A percentile compares a stretch with the other conserved stretches of the same genome.
These are phyloP conservation scores for Labroides dimidiatus DNA, from an alignment of 2,797 vertebrate genomes.

Conservation along the genomic window DNA sequence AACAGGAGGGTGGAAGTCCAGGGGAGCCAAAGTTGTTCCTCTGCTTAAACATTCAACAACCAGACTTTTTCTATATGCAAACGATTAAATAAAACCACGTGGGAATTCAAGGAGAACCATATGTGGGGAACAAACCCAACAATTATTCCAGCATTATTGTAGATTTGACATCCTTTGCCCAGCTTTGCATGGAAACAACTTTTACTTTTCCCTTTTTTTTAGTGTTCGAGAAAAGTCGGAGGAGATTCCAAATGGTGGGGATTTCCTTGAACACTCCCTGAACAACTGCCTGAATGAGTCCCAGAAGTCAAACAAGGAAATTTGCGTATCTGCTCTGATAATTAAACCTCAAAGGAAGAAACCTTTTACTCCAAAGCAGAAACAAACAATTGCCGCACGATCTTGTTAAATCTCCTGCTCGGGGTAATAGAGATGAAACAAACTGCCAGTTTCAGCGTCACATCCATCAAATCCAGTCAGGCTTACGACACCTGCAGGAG, in stretches of 20 bases:
- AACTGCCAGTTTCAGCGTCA: constrained; percentile 56
- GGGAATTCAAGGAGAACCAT: constrained; percentile 70
- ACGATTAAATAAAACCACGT: constrained; percentile 68
- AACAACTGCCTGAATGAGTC: constrained; percentile 25
- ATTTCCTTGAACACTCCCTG: constrained; percentile 32
- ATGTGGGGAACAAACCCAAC: constrained; percentile 62
- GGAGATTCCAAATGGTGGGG: constrained; percentile 64
- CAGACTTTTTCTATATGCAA: constrained; percentile 42
- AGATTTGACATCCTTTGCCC: constrained; percentile 67
- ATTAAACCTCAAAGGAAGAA: constrained; percentile 25
- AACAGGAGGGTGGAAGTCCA: constrained; percentile 41
- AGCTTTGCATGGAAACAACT: constrained; percentile 37
- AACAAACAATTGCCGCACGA: constrained; percentile 41
- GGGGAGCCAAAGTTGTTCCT: constrained; percentile 58
- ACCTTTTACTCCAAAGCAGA: constrained; percentile 38
- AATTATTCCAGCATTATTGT: constrained; percentile 65
- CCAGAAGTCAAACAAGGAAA: constrained; percentile 12
- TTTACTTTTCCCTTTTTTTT: constrained; percentile 12
- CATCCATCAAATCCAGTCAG: constrained; percentile 70
- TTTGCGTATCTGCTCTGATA: constrained; percentile 4
- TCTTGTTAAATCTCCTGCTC: constrained; percentile 39
- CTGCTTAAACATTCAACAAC: constrained; percentile 61
- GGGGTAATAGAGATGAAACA: constrained; percentile 58
- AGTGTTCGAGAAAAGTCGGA: constrained; percentile 40
- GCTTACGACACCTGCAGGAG: constrained; percentile 64